Evolutionary conservation across 2,113 vertebrate species (phyloP), one percentile per base, ranked within the genome.

Genomic region (Austrofundulus limnaeus): DNA sequence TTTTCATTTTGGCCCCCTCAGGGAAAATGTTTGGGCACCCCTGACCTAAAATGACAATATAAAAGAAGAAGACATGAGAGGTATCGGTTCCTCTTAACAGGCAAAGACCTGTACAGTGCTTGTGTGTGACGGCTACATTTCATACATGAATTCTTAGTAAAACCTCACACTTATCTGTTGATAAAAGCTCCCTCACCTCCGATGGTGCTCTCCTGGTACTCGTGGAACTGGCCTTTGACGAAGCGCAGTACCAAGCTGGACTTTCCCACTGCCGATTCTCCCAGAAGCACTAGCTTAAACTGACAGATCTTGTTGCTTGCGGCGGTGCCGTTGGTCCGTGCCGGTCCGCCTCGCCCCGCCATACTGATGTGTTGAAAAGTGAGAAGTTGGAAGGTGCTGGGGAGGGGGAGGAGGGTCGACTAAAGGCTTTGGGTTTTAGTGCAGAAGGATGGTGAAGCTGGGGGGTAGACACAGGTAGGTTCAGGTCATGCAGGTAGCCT

Each of bases 131-230:
- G n/a, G n/a, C n/a, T n/a, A n/a, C n/a, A 28, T 4, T 28, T 28
- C 28, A 28, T 28, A 7, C 28, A 28, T 28, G 7, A 28, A 28
- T 28, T 28, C n/a, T n/a, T n/a, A n/a, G n/a, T n/a, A n/a, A n/a
- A n/a, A n/a, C n/a, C n/a, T n/a, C n/a, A n/a, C n/a, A n/a, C 6
- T 19, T 17, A 46, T 4, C 47, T 1, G 25, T 38, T 16, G 17
- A 6, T 15, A 11, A 11, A 3, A 10, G 10, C 37, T 1, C 17
- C 41, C 93, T 92, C 86, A 98, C 97, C 97, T 94, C 97, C 97
- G 0, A 99, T 99, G 17, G 97, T 99, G 94, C 97, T 98, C 92
- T 99, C 97, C 89, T 99, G 97, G 86, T 96, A 99, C 83, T 99
- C 97, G 0, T 98, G 97, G 84, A 98, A 98, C 81, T 98, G 97